Evolutionary conservation across 2,113 vertebrate genomes (phyloP).

Genomic region (Dasypus novemcinctus): DNA sequence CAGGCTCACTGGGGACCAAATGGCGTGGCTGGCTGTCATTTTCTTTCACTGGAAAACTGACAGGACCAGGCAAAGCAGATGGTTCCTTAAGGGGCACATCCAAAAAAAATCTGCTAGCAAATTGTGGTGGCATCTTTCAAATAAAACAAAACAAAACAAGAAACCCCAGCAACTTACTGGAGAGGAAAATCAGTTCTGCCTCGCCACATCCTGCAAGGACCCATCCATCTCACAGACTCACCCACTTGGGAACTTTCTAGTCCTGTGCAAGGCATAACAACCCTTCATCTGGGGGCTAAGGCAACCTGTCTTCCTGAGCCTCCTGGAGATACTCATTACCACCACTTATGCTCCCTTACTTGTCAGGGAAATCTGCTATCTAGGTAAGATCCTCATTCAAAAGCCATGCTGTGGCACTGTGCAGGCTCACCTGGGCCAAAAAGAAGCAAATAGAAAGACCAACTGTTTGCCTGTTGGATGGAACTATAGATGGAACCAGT

Average conservation of each 20-base stretch:
- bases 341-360: neutral
- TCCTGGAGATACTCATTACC: neutral
- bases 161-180: neutral
- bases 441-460: neutral
- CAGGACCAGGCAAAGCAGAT: slow-evolving; percentile 49
- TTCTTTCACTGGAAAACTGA: neutral
- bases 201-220: neutral
- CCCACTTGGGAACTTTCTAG: neutral
- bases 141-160: neutral
- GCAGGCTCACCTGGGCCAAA: fast-evolving
- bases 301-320: neutral
- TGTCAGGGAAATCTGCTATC: neutral
- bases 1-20: neutral
- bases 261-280: fast-evolving
- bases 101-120: slow-evolving; percentile 43
- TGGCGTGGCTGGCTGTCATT: slow-evolving; percentile 13
- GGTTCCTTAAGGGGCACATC: slow-evolving; percentile 34
- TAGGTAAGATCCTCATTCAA: neutral
- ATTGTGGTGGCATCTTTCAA: neutral
- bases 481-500: neutral
- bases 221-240: neutral
- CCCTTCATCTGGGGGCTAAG: neutral
- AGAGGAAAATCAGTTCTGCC: slow-evolving; percentile 10
- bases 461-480: neutral
- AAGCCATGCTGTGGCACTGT: fast-evolving